These are phyloP conservation scores for Phyto melanocephala DNA, from an alignment of 2,888 invertebrate species.

Conservation along the genomic window DNA sequence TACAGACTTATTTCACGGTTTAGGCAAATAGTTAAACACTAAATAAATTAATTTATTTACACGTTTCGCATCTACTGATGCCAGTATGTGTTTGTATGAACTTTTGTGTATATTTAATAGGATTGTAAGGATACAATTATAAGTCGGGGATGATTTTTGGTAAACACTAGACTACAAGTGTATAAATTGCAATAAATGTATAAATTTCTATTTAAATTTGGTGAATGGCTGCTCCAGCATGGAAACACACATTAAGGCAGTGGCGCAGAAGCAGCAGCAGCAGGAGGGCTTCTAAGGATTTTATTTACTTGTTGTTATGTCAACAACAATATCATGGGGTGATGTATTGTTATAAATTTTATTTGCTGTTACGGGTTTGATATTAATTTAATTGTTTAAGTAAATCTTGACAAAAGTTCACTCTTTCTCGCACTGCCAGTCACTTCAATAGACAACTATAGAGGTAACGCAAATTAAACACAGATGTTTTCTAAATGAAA, in stretches of 20 bases:
- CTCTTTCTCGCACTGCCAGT: not conserved
- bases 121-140: constrained; percentile 41
- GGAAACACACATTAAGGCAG: not conserved
- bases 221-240: not conserved
- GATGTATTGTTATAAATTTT: constrained; percentile 6
- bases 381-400: constrained; percentile 60
- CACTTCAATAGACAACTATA: not conserved
- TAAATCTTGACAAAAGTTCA: constrained; percentile 46
- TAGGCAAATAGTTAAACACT: constrained; percentile 62
- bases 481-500: constrained; percentile 56
- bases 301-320: constrained; percentile 20
- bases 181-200: constrained; percentile 12
- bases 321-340: constrained; percentile 23
- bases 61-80: constrained; percentile 15
- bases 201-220: constrained; percentile 9
- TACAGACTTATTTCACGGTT: constrained; percentile 63
- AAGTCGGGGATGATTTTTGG: constrained; percentile 47
- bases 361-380: constrained; percentile 47
- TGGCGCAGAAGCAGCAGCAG: not conserved
- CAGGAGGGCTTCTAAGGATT: constrained; percentile 20
- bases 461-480: constrained; percentile 57
- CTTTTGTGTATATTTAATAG: not conserved
- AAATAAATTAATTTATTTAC: constrained; percentile 63
- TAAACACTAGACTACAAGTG: constrained; percentile 54
- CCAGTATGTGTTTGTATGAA: not conserved